A percentile compares a stretch with the other conserved stretches of the same genome.
Conservation (phyloP, 2,113 vertebrate genomes). For the Potamarius usumacintae region DNA sequence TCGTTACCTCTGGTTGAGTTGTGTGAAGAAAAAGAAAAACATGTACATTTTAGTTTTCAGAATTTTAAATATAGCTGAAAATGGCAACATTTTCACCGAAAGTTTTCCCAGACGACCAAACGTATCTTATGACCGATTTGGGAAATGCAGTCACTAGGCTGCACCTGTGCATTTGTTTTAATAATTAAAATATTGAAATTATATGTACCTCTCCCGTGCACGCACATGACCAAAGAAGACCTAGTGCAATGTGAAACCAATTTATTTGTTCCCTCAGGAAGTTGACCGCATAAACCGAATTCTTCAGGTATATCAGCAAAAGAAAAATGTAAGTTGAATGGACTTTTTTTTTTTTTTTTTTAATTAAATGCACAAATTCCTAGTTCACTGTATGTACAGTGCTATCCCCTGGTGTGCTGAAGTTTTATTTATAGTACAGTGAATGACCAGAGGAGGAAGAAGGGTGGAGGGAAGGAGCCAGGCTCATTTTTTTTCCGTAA, state of each 20-base stretch:
- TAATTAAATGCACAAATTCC: not conserved
- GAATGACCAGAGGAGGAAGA: conserved; percentile 19
- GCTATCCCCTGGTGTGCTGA: no score
- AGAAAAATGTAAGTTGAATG: conserved; percentile 85
- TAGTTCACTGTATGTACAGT: not conserved
- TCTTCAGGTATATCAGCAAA: conserved; percentile 89
- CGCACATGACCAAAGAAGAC: not conserved
- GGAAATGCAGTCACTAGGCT: not conserved
- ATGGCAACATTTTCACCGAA: not conserved
- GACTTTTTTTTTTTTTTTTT: no score
- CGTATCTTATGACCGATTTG: not conserved
- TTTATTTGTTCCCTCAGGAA: conserved; percentile 74
- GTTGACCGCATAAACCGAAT: conserved; percentile 87
- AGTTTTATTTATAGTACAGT: not conserved
- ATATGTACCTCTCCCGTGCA: not conserved
- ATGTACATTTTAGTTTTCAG: not conserved
- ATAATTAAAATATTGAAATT: not conserved
- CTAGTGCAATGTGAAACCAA: not conserved
- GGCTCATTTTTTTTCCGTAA: conserved; percentile 32
- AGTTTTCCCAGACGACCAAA: not conserved
- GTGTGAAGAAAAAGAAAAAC: not conserved
- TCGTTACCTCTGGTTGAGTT: not conserved
- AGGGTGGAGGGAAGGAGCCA: conserved; percentile 9
- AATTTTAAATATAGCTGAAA: not conserved
- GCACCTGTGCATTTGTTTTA: not conserved